Conservation (phyloP, 2,797 vertebrate species). For the Oreochromis grahami region DNA sequence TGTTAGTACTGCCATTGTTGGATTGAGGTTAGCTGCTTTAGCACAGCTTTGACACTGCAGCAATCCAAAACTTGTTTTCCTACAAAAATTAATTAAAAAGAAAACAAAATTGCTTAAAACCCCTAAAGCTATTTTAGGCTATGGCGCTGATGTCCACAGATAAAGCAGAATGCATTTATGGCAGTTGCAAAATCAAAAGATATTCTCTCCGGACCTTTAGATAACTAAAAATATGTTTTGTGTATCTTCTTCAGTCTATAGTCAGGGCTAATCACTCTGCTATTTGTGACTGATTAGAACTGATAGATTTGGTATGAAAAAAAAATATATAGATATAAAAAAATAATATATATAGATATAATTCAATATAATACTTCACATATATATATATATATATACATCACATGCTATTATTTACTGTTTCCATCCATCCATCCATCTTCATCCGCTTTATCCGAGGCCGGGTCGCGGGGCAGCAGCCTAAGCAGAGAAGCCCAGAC, state of each 20-base stretch:
- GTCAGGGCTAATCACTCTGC: neutral
- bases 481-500: too few species aligned
- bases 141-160: neutral
- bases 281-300: conserved; percentile 1
- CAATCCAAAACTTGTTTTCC: neutral
- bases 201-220: neutral
- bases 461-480: too few species aligned
- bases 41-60: neutral
- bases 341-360: neutral
- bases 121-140: neutral
- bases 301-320: neutral
- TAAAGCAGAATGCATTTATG: neutral
- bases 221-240: conserved; percentile 11
- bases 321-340: neutral
- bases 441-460: too few species aligned
- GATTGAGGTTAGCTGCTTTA: neutral
- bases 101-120: neutral
- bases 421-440: too few species aligned
- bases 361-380: neutral
- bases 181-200: neutral
- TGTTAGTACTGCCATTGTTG: neutral
- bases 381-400: neutral
- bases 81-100: neutral
- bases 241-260: neutral
- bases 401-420: neutral